phyloP scores from a whole-genome alignment of 2,797 vertebrate genomes.

The Lithobates sylvaticus region DNA sequence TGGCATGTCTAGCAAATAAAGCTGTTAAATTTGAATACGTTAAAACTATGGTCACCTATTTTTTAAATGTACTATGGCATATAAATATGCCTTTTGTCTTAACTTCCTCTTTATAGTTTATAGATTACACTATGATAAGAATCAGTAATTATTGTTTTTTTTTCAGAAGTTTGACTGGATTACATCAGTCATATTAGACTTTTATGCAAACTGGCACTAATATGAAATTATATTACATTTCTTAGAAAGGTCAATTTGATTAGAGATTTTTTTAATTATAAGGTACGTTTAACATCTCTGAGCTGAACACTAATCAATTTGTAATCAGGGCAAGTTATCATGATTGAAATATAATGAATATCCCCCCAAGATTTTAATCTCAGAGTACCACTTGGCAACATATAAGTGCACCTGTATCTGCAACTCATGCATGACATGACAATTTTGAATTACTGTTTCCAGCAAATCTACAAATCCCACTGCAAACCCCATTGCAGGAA shows the following conservation, averaged over 20 bases:
- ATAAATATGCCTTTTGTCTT: too few species aligned
- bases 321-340: conserved; percentile 14
- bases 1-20: too few species aligned
- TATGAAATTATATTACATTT: conserved; percentile 22
- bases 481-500: too few species aligned
- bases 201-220: conserved; percentile 14
- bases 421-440: too few species aligned
- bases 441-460: too few species aligned
- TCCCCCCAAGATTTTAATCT: conserved; percentile 3
- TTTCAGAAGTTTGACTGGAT: neutral
- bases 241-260: conserved; percentile 4
- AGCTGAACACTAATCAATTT: conserved; percentile 16
- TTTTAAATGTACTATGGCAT: too few species aligned
- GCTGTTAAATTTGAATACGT: too few species aligned
- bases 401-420: neutral
- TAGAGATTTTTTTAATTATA: conserved; percentile 15
- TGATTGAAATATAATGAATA: conserved; percentile 26
- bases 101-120: too few species aligned
- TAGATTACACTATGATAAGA: too few species aligned
- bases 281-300: conserved; percentile 22
- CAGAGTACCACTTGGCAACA: neutral
- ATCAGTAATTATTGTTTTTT: neutral
- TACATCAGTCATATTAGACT: neutral
- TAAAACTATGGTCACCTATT: too few species aligned
- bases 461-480: too few species aligned